Evolutionary conservation across 2,113 vertebrate genomes (phyloP).

Genomic region (Emydocephalus ijimae): DNA sequence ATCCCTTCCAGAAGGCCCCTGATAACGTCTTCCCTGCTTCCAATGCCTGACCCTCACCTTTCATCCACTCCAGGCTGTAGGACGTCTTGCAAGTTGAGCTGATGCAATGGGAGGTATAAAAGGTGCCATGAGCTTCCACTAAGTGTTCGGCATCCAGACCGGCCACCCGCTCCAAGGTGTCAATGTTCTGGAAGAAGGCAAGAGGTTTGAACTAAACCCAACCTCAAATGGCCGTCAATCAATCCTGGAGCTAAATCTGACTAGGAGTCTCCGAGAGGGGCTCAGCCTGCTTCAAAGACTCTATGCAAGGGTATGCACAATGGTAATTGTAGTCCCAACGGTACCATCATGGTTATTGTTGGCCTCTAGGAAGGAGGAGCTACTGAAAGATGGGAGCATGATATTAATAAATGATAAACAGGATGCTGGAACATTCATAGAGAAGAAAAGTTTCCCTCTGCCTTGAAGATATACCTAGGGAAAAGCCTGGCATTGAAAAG

Average conservation of each 20-base stretch:
- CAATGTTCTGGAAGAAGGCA: conserved; percentile 78
- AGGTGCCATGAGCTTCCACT: conserved; percentile 89
- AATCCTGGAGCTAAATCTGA: neutral
- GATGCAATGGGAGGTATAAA: conserved; percentile 85
- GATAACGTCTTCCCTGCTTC: neutral
- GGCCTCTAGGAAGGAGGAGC: neutral
- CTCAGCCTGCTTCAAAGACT: neutral
- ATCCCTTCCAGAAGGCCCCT: neutral
- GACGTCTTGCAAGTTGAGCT: conserved; percentile 72
- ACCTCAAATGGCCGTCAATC: neutral
- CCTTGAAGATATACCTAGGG: neutral
- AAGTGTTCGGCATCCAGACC: conserved; percentile 80
- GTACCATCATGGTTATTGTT: no score
- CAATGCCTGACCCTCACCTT: conserved; percentile 68
- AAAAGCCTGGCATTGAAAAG: neutral
- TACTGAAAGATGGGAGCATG: neutral
- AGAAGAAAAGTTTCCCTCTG: neutral
- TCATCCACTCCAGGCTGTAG: conserved; percentile 88
- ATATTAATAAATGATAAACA: neutral
- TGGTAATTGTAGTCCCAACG: neutral
- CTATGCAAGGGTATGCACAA: neutral
- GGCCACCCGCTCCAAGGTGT: conserved; percentile 86
- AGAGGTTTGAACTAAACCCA: neutral
- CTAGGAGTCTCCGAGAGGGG: neutral
- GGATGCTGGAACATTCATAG: neutral